phyloP scores from a whole-genome alignment of 2,113 vertebrate genomes.

The Pantherophis guttatus region DNA sequence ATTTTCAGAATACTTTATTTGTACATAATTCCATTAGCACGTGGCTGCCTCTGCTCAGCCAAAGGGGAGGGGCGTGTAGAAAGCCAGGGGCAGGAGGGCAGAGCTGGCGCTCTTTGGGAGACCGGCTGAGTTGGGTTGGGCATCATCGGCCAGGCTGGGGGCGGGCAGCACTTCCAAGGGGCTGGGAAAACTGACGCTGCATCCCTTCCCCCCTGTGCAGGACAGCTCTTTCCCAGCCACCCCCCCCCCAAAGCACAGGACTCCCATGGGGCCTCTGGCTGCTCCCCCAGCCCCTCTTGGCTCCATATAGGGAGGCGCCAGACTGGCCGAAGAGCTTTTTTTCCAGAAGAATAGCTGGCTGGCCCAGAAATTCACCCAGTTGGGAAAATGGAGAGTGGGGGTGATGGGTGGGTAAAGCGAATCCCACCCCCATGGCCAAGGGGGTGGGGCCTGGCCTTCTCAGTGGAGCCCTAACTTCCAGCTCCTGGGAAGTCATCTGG shows the following conservation, averaged over 20 bases:
- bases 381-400: neutral
- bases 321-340: neutral
- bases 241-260: neutral
- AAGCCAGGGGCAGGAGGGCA: neutral
- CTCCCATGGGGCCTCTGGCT: neutral
- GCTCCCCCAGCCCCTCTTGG: neutral
- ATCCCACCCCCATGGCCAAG: neutral
- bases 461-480: neutral
- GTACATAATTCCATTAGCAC: slow-evolving; percentile 15
- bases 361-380: neutral
- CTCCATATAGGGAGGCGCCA: neutral
- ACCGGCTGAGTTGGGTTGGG: fast-evolving
- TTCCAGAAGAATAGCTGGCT: neutral
- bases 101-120: neutral
- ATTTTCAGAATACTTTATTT: slow-evolving; percentile 27
- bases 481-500: neutral
- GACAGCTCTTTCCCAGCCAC: neutral
- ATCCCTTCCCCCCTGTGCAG: fast-evolving
- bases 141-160: neutral
- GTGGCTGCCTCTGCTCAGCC: neutral
- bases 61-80: neutral
- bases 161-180: no score
- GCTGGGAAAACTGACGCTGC: neutral
- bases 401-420: neutral
- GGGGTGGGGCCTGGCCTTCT: neutral